These are phyloP conservation scores for Lasioglossum figueresi DNA, from an alignment of 2,888 invertebrate species.

Conservation along the genomic window DNA sequence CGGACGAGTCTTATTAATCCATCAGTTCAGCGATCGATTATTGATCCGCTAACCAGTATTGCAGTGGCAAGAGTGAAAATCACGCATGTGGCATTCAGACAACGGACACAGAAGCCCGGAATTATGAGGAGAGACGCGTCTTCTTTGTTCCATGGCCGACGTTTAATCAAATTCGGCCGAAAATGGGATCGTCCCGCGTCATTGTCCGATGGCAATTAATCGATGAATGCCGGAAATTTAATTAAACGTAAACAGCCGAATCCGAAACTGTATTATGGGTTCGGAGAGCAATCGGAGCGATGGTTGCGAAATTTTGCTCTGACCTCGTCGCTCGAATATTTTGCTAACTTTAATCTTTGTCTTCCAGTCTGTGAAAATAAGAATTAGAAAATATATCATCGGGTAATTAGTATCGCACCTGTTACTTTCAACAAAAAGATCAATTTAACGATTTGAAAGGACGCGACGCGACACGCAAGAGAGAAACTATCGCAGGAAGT, in stretches of 20 bases:
- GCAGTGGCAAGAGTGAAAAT: constrained; percentile 48
- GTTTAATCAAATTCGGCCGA: constrained; percentile 49
- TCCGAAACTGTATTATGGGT: neutral
- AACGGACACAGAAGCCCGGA: constrained; percentile 18
- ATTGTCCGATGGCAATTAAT: constrained; percentile 50
- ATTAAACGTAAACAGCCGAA: constrained; percentile 37
- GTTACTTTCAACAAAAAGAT: neutral
- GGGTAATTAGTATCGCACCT: neutral
- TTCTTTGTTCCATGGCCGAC: constrained; percentile 30
- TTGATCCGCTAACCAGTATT: constrained; percentile 55
- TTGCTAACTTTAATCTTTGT: neutral
- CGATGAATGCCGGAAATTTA: constrained; percentile 47
- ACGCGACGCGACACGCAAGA: neutral
- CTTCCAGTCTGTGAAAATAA: too few relatives aligned
- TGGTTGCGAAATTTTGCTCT: neutral
- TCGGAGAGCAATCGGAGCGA: neutral
- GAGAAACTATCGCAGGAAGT: neutral
- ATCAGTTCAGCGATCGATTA: constrained; percentile 43
- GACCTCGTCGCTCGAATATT: neutral
- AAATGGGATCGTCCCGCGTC: constrained; percentile 40
- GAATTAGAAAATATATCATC: neutral
- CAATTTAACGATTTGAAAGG: neutral
- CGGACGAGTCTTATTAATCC: neutral
- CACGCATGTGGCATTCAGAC: constrained; percentile 40
- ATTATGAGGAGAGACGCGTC: constrained; percentile 32